Base-by-base conservation (phyloP, 2,113 vertebrate genomes). In the Forbesichthys papilliferus region DNA sequence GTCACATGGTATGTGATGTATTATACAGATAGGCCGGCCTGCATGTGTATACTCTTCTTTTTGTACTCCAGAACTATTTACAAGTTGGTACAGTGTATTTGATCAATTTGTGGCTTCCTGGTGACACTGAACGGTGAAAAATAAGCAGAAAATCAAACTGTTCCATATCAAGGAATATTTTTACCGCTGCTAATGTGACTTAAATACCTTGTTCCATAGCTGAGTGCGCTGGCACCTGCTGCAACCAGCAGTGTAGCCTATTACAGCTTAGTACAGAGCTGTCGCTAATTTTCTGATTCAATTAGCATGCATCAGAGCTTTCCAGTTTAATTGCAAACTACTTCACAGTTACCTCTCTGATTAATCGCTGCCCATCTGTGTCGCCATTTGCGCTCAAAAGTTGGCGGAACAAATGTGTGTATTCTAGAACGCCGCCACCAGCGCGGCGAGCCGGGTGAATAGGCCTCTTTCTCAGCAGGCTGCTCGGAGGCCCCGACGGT, bases 181-280 rank as follows among this genome's bases (percentile, higher is more conserved):
- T 96, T 93, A 95, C 93, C 94, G 94, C 92, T 92, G 93, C 95
- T 99, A 99, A 99, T 98, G 92, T 89, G 95, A 95, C 95, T 97
- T 98, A 99, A 99, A 98, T 98, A 98, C 96, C 96, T 98, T 98
- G 96, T 96, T 97, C 96, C 95, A 98, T 96, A 98, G 96, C 95
- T 96, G 96, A 98, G 95, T 95, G 94, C 94, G 95, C 93, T 96
- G 95, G 96, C 97, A 99, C 98, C 97, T 98, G 98, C 96, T 98
- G 95, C 95, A 96, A 95, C 92, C 95, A 93, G 95, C 68, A 83
- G 83, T 95, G 94, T 94, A 96, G 95, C 96, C 95, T 96, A 98
- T 98, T 98, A 98, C 94, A 93, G 93, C 88, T 76, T 80, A 47
- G 73, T 71, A 78, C 77, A 84, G 95, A 91, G 94, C 94, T 97